These are phyloP conservation scores for Mesorhabditis sp. DNA, from an alignment of 2,888 invertebrate species.

Conservation along the genomic window DNA sequence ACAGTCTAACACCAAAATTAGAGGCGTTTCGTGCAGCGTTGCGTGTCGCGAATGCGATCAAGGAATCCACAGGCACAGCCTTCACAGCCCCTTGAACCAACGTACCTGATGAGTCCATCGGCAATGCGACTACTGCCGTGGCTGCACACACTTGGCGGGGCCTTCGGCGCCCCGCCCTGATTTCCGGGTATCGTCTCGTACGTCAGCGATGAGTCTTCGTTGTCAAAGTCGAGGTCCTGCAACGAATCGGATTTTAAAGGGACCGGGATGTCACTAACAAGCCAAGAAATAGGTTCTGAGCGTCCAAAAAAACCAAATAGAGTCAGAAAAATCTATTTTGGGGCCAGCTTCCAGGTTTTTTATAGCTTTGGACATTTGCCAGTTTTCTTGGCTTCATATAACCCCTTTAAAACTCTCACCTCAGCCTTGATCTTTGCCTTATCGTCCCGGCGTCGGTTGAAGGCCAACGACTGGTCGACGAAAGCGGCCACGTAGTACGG, in stretches of 20 bases:
- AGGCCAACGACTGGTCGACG: conserved; percentile 88
- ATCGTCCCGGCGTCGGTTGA: conserved; percentile 79
- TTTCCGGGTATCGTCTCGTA: conserved; percentile 51
- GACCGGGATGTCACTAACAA: too few species aligned
- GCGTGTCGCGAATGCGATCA: not conserved
- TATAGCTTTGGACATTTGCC: too few species aligned
- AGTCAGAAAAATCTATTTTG: too few species aligned
- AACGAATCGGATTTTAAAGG: not conserved
- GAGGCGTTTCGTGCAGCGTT: too few species aligned
- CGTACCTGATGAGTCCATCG: conserved; percentile 46
- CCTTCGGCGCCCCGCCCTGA: conserved; percentile 27
- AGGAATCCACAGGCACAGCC: not conserved
- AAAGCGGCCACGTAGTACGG: conserved; percentile 88
- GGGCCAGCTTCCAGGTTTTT: too few species aligned
- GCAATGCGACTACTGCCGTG: conserved; percentile 45
- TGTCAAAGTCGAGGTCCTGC: conserved; percentile 52
- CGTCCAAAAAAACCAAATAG: too few species aligned
- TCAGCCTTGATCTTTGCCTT: conserved; percentile 56
- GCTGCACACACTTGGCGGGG: conserved; percentile 50
- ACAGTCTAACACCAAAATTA: too few species aligned
- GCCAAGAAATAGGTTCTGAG: too few species aligned
- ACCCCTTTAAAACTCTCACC: conserved; percentile 15
- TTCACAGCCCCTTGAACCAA: not conserved
- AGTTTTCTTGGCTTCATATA: not conserved
- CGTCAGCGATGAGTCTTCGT: conserved; percentile 48